These are phyloP conservation scores for Rhinichthys klamathensis DNA, from an alignment of 2,113 vertebrate genomes.

Conservation along the genomic window DNA sequence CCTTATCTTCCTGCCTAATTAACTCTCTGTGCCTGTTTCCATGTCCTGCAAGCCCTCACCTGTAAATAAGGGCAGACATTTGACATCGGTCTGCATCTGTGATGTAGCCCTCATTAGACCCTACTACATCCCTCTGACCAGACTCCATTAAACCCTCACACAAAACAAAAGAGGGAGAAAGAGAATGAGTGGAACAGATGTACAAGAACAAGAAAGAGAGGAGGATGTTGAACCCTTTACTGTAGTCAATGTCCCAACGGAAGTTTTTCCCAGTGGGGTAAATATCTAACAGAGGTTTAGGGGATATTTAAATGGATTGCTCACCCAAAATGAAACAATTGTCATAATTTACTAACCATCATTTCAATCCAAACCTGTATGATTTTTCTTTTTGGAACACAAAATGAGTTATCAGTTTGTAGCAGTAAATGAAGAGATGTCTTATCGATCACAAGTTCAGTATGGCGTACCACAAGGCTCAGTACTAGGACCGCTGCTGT, in stretches of 20 bases:
- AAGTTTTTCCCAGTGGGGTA: slow-evolving; percentile 19
- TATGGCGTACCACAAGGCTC: too few species aligned
- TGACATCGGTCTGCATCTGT: slow-evolving; percentile 67
- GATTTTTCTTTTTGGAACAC: too few species aligned
- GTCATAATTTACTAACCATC: too few species aligned
- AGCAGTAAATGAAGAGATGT: too few species aligned
- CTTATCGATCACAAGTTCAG: too few species aligned
- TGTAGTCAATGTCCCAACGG: slow-evolving; percentile 28
- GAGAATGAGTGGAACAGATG: slow-evolving; percentile 50
- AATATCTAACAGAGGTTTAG: slow-evolving; percentile 31
- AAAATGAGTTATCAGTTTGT: too few species aligned
- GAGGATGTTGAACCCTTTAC: slow-evolving; percentile 31
- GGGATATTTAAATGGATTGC: not conserved
- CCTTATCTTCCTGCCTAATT: slow-evolving; percentile 73
- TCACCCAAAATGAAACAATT: too few species aligned
- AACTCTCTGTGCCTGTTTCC: slow-evolving; percentile 70
- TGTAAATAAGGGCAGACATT: slow-evolving; percentile 75
- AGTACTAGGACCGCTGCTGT: too few species aligned
- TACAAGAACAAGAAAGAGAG: slow-evolving; percentile 50
- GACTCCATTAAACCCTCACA: slow-evolving; percentile 51
- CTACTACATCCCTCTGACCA: slow-evolving; percentile 66
- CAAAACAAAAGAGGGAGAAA: slow-evolving; percentile 56
- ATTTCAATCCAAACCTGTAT: too few species aligned
- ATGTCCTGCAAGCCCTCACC: slow-evolving; percentile 68
- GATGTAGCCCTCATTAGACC: slow-evolving; percentile 73